phyloP scores from a whole-genome alignment of 1,140 invertebrate genomes.

The Anoplophora glabripennis region DNA sequence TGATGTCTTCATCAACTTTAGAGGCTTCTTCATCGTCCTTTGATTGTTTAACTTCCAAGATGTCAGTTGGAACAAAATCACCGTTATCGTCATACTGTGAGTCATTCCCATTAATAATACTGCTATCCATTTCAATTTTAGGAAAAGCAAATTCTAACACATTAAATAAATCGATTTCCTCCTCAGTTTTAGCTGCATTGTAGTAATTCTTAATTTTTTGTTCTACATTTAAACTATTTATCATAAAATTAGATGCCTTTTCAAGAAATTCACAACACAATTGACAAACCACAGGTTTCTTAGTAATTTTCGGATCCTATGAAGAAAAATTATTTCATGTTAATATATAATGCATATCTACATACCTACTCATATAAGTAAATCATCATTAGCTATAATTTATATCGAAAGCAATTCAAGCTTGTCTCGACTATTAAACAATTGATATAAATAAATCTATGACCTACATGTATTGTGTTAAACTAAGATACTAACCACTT shows the following conservation, averaged over 20 bases:
- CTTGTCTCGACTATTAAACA: no score
- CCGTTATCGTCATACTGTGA: not conserved
- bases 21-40: not conserved
- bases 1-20: not conserved
- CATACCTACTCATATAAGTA: no score
- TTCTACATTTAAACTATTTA: conserved; percentile 12
- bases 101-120: not conserved
- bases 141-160: conserved; percentile 17
- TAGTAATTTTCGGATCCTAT: conserved; percentile 11
- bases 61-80: conserved; percentile 6
- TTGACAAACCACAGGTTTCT: conserved; percentile 12
- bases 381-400: no score
- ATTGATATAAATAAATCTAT: no score
- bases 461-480: not conserved
- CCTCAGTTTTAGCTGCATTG: conserved; percentile 3
- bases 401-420: no score
- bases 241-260: conserved; percentile 9
- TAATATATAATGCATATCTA: no score
- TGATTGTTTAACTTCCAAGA: conserved; percentile 2
- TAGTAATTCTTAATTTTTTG: conserved; percentile 16
- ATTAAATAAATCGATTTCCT: conserved; percentile 9
- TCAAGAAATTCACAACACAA: conserved; percentile 7
- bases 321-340: not conserved
- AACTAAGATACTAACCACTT: conserved; percentile 2
- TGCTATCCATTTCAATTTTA: conserved; percentile 11